Percentiles rank a stretch among this genome's conserved stretches.
phyloP scores from a whole-genome alignment of 2,888 invertebrate species.

The Synanthedon myopaeformis region DNA sequence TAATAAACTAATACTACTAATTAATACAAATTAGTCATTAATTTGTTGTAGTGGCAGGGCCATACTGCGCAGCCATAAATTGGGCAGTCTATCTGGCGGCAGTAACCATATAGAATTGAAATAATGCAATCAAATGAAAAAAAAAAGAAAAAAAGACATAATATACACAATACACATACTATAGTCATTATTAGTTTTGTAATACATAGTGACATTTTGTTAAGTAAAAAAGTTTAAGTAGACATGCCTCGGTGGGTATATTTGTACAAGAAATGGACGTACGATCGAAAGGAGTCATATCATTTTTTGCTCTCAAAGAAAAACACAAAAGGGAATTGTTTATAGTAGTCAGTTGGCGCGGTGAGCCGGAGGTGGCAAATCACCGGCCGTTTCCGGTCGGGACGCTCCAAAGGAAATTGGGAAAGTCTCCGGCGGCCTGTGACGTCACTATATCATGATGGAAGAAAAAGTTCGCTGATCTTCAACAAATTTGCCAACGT shows the following conservation, averaged over 20 bases:
- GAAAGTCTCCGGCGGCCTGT: slow-evolving; percentile 28
- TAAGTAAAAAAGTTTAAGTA: too few relatives aligned
- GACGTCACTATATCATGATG: slow-evolving; percentile 20
- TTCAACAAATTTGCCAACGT: slow-evolving; percentile 13
- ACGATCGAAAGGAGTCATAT: slow-evolving; percentile 5
- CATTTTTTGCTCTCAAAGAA: slow-evolving; percentile 7
- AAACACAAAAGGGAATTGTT: slow-evolving; percentile 23
- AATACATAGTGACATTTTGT: too few relatives aligned
- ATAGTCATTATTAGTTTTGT: too few relatives aligned
- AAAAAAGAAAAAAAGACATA: too few relatives aligned
- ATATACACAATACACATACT: too few relatives aligned
- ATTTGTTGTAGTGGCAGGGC: too few relatives aligned
- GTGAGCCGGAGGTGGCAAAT: slow-evolving; percentile 46
- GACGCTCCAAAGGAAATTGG: slow-evolving; percentile 39
- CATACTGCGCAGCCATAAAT: too few relatives aligned
- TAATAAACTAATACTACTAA: too few relatives aligned
- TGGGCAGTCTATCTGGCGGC: too few relatives aligned
- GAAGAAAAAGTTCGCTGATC: slow-evolving; percentile 22
- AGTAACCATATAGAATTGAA: too few relatives aligned
- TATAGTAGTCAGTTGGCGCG: slow-evolving; percentile 23
- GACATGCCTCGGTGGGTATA: slow-evolving; percentile 1
- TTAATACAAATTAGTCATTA: too few relatives aligned
- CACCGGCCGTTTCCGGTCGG: slow-evolving; percentile 39
- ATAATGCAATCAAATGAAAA: too few relatives aligned
- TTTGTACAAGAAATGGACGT: slow-evolving; percentile 8